Conservation (phyloP, 2,888 invertebrate genomes). For the Lasioglossum malachurum region DNA sequence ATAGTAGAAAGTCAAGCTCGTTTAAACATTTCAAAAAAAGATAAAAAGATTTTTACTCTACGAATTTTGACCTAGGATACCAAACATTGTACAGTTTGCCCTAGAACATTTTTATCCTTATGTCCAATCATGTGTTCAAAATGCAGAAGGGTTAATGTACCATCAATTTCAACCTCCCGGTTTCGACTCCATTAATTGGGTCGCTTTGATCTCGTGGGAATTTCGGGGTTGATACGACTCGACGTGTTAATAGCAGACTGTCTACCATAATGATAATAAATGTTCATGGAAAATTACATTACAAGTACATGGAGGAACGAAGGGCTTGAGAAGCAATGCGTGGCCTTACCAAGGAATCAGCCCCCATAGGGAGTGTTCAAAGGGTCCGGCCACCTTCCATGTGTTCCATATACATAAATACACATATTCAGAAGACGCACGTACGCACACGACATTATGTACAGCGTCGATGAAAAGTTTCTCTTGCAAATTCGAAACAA, state of each 20-base stretch:
- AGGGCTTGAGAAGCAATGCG: constrained; percentile 82
- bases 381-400: constrained; percentile 73
- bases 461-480: constrained; percentile 47
- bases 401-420: constrained; percentile 50
- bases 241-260: no score
- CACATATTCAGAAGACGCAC: constrained; percentile 44
- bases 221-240: neutral
- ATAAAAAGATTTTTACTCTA: no score
- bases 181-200: neutral
- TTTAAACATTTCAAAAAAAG: no score
- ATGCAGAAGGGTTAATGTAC: no score
- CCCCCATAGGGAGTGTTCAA: constrained; percentile 78
- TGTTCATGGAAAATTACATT: neutral
- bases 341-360: constrained; percentile 82
- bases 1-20: no score
- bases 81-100: no score
- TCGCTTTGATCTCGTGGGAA: neutral
- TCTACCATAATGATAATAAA: neutral
- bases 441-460: constrained; percentile 51
- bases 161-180: neutral
- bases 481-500: no score
- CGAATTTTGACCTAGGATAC: no score
- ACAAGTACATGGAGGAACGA: constrained; percentile 66
- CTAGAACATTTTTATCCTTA: no score
- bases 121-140: no score